These are phyloP conservation scores for Drosophila emarginata DNA, from an alignment of 2,888 invertebrate species.

Conservation along the genomic window DNA sequence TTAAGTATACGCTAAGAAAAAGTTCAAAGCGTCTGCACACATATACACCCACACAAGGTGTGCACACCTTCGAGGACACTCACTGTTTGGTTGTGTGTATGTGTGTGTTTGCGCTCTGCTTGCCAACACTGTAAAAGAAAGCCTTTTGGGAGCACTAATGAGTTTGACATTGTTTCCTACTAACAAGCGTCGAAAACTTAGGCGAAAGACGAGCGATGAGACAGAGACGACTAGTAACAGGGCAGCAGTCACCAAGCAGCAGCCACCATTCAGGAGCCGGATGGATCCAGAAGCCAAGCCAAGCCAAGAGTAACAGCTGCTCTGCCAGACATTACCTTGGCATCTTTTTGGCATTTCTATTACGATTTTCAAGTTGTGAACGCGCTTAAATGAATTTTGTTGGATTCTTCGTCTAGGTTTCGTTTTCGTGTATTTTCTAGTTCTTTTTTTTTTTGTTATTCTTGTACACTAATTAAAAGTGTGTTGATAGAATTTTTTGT, in stretches of 20 bases:
- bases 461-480: constrained; percentile 67
- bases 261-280: constrained; percentile 20
- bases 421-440: background rate
- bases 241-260: background rate
- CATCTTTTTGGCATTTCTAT: constrained; percentile 70
- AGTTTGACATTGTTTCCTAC: constrained; percentile 79
- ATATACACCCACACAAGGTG: constrained; percentile 23
- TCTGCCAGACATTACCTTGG: constrained; percentile 65
- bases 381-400: constrained; percentile 60
- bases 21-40: constrained; percentile 68
- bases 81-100: constrained; percentile 29
- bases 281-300: background rate
- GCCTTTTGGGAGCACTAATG: constrained; percentile 78
- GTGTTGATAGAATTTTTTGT: constrained; percentile 57
- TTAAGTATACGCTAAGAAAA: constrained; percentile 73
- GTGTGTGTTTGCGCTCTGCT: constrained; percentile 53
- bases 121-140: constrained; percentile 70
- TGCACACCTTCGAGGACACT: constrained; percentile 34
- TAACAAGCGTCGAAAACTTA: constrained; percentile 72
- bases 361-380: constrained; percentile 55
- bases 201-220: constrained; percentile 19
- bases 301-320: constrained; percentile 30
- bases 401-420: constrained; percentile 23
- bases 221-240: background rate
- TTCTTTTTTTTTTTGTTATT: constrained; percentile 13